These are phyloP conservation scores for Diploptera punctata DNA, from an alignment of 2,888 invertebrate species.

Conservation along the genomic window DNA sequence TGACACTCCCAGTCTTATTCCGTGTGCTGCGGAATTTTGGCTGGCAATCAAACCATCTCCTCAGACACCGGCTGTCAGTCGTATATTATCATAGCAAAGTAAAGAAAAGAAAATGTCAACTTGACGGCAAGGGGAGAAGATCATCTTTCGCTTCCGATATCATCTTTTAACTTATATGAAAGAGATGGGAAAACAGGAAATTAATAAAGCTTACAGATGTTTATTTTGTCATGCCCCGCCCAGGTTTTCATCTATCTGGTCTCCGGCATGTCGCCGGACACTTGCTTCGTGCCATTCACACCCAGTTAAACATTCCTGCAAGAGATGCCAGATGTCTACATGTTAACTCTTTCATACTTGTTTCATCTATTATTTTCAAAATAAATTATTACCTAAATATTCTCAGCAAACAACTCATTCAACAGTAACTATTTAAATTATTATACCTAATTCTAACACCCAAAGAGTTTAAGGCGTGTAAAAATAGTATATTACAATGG, in stretches of 20 bases:
- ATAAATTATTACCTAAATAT: too few relatives aligned
- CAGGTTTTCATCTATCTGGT: background rate
- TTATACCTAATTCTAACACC: too few relatives aligned
- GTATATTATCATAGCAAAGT: background rate
- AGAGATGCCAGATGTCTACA: too few relatives aligned
- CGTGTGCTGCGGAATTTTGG: background rate
- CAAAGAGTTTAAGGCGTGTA: too few relatives aligned
- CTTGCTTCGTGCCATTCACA: background rate
- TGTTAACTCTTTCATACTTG: too few relatives aligned
- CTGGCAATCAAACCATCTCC: constrained; percentile 8
- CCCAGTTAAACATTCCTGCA: too few relatives aligned
- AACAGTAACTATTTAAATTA: too few relatives aligned
- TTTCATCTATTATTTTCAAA: too few relatives aligned
- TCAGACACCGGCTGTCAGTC: constrained; percentile 2
- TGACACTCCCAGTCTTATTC: too few relatives aligned
- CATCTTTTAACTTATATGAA: background rate
- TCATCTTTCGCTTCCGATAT: constrained; percentile 15
- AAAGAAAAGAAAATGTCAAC: background rate
- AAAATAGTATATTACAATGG: too few relatives aligned
- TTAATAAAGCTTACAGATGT: constrained; percentile 23
- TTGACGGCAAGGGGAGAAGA: background rate
- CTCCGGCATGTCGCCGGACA: background rate
- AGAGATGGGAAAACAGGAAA: constrained; percentile 17
- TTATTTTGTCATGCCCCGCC: constrained; percentile 20
- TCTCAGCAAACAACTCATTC: too few relatives aligned